These are phyloP conservation scores for Cenopis cana DNA, from an alignment of 2,888 invertebrate species.

Conservation along the genomic window DNA sequence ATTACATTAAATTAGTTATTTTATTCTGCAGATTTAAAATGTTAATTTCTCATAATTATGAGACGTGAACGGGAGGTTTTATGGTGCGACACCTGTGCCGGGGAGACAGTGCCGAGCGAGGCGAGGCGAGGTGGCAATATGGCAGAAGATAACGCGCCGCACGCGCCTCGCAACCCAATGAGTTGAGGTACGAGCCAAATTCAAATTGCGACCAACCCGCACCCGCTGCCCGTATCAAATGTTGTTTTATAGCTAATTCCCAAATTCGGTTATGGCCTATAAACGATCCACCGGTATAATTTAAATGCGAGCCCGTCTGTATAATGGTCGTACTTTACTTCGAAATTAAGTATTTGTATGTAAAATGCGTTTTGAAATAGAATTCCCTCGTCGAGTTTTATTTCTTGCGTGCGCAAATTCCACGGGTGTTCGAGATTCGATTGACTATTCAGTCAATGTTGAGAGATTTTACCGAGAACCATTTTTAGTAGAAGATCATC, in stretches of 20 bases:
- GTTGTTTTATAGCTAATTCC: constrained; percentile 86
- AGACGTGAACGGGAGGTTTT: constrained; percentile 10
- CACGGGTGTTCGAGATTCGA: constrained; percentile 52
- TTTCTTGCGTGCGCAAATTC: constrained; percentile 63
- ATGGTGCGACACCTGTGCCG: constrained; percentile 36
- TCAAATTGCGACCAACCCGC: constrained; percentile 83
- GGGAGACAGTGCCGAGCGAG: constrained; percentile 47
- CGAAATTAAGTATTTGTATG: constrained; percentile 85
- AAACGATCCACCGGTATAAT: constrained; percentile 85
- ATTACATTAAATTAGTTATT: too few relatives aligned
- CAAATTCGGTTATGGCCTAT: constrained; percentile 86
- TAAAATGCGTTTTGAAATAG: constrained; percentile 84
- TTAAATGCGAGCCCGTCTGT: constrained; percentile 83
- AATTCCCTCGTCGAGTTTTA: constrained; percentile 77
- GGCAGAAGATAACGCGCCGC: constrained; percentile 66
- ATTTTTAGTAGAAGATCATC: constrained; percentile 39
- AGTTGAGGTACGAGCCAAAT: constrained; percentile 77
- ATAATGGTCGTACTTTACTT: constrained; percentile 84
- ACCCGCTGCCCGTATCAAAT: constrained; percentile 82
- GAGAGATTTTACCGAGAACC: constrained; percentile 45
- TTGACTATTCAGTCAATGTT: constrained; percentile 53
- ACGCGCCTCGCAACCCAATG: constrained; percentile 82
- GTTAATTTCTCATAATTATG: neutral
- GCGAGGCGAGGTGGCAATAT: constrained; percentile 55
- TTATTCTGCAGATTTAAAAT: neutral